These are phyloP conservation scores for Lasioglossum leucozonium DNA, from an alignment of 2,888 invertebrate species.

Conservation along the genomic window DNA sequence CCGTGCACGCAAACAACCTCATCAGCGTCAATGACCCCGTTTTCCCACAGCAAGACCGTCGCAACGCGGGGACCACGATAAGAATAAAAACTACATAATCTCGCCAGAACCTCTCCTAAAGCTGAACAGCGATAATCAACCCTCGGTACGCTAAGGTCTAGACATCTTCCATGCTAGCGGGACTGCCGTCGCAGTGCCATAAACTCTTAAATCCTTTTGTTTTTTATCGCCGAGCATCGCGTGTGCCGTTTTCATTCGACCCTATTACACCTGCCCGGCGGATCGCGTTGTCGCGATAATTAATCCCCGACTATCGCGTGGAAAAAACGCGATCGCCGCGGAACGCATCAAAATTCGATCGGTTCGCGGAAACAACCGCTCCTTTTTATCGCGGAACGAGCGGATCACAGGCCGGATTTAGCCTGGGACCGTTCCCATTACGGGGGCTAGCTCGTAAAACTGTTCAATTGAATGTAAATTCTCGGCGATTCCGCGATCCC, in stretches of 20 bases:
- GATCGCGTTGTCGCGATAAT: background rate
- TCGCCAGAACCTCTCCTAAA: background rate
- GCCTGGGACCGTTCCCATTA: conserved; percentile 11
- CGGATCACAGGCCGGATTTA: background rate
- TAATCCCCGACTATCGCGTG: background rate
- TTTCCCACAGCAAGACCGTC: too few relatives aligned
- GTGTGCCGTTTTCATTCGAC: background rate
- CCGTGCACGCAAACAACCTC: too few relatives aligned
- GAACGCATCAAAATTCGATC: background rate
- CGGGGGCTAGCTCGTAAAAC: conserved; percentile 21
- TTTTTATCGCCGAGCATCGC: background rate
- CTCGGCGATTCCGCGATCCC: background rate
- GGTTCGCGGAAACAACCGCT: background rate
- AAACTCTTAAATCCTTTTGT: background rate
- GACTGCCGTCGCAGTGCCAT: background rate
- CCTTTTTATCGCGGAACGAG: conserved; percentile 3
- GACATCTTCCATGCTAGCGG: background rate
- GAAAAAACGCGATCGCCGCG: background rate
- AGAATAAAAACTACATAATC: background rate
- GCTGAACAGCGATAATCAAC: background rate
- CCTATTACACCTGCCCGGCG: background rate
- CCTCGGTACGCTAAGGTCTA: background rate
- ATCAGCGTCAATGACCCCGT: too few relatives aligned
- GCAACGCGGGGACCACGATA: background rate
- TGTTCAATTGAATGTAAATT: conserved; percentile 36